A percentile compares a stretch with the other conserved stretches of the same genome.
Conservation (phyloP, 2,113 vertebrate species). For the Condylura cristata region DNA sequence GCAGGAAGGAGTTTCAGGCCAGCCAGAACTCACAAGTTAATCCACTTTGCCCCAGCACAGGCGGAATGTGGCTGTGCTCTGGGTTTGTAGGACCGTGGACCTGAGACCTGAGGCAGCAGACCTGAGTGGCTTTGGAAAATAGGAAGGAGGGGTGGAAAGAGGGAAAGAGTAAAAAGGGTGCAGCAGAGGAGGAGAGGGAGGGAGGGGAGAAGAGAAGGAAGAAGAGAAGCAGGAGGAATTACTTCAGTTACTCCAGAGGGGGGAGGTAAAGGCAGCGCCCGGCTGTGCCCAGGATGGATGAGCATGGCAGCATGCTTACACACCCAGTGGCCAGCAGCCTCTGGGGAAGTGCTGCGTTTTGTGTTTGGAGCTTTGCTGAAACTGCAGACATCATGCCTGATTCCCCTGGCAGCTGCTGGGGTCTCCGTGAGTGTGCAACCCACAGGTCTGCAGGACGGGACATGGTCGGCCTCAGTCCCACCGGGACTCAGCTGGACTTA, state of each 20-base stretch:
- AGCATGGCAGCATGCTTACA: not conserved
- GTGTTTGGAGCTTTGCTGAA: not conserved
- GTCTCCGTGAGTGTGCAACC: not conserved
- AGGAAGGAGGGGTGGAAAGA: not conserved
- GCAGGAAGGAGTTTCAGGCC: not conserved
- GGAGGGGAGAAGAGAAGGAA: too few species aligned
- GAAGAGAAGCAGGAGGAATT: too few species aligned
- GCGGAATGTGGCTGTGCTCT: not conserved
- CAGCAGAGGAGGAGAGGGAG: too few species aligned
- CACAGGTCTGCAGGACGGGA: not conserved
- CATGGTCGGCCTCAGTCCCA: not conserved
- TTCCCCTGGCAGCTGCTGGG: not conserved
- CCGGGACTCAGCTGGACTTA: too few species aligned
- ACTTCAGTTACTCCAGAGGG: not conserved
- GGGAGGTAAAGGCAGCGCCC: not conserved
- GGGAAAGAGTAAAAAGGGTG: not conserved
- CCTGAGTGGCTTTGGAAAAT: not conserved
- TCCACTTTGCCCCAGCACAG: not conserved
- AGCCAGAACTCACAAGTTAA: fast-evolving
- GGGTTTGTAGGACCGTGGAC: not conserved
- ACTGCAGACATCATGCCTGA: not conserved
- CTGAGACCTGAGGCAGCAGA: not conserved
- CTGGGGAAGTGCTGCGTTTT: not conserved
- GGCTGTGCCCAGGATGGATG: not conserved
- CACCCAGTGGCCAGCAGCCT: not conserved